Evolutionary conservation across 2,888 invertebrate genomes (phyloP).

Genomic region (Tachina fera): DNA sequence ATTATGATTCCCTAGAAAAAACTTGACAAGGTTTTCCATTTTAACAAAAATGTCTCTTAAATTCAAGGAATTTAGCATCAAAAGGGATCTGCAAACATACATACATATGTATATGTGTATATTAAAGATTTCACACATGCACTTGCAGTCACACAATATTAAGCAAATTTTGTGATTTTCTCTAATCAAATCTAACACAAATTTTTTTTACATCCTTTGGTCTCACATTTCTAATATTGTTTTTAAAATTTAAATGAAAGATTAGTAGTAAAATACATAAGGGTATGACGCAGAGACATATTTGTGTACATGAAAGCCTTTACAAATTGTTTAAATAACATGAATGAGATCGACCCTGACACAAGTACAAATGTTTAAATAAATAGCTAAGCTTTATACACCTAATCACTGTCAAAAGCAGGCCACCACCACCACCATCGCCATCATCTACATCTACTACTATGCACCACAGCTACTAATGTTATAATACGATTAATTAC

Average conservation of each 20-base stretch:
- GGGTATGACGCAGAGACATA: neutral
- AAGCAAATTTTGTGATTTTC: neutral
- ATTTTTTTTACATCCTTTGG: neutral
- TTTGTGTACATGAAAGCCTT: conserved; percentile 44
- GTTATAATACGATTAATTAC: conserved; percentile 82
- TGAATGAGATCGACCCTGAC: conserved; percentile 4
- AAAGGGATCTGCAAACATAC: neutral
- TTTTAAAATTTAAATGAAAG: neutral
- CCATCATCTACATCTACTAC: conserved; percentile 41
- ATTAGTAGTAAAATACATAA: neutral
- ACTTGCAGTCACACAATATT: neutral
- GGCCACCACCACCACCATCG: conserved; percentile 57
- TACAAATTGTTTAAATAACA: conserved; percentile 46
- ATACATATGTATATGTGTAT: no score
- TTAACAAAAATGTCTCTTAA: neutral
- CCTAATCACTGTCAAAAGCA: conserved; percentile 82
- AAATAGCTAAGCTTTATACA: conserved; percentile 70
- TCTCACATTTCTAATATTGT: conserved; percentile 12
- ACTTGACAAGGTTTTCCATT: no score
- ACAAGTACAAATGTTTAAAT: conserved; percentile 26
- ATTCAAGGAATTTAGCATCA: neutral
- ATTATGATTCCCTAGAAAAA: no score
- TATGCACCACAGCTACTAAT: conserved; percentile 69
- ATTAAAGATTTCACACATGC: neutral
- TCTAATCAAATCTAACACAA: conserved; percentile 4